phyloP scores from a whole-genome alignment of 2,888 invertebrate species.

The Zelleria hepariella region DNA sequence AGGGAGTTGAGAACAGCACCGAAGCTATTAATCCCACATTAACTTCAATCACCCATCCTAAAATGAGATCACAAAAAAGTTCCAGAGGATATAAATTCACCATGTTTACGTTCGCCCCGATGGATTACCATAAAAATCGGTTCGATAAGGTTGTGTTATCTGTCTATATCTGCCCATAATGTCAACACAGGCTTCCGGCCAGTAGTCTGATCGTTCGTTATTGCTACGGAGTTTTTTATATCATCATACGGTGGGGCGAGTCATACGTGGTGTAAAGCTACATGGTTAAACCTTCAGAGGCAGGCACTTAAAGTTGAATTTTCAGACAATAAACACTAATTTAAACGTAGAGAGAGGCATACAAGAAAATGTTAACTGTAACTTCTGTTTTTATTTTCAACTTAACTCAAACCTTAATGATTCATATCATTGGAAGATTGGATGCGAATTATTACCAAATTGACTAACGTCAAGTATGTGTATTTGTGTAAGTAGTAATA shows the following conservation, averaged over 20 bases:
- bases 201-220: constrained; percentile 2
- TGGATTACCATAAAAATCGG: constrained; percentile 12
- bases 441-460: too few relatives aligned
- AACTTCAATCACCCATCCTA: not conserved
- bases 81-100: not conserved
- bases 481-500: too few relatives aligned
- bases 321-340: too few relatives aligned
- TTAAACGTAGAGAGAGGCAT: too few relatives aligned
- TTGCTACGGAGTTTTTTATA: not conserved
- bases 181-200: constrained; percentile 21
- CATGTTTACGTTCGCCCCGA: constrained; percentile 14
- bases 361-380: too few relatives aligned
- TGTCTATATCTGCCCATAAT: constrained; percentile 16
- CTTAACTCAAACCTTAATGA: too few relatives aligned
- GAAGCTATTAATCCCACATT: too few relatives aligned
- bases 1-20: too few relatives aligned
- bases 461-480: too few relatives aligned
- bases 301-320: too few relatives aligned
- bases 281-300: not conserved
- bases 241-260: not conserved
- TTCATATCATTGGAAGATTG: too few relatives aligned
- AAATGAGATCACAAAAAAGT: not conserved
- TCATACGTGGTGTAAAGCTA: not conserved
- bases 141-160: constrained; percentile 12
- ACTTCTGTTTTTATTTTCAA: too few relatives aligned